Evolutionary conservation across 2,888 invertebrate genomes (phyloP).

Genomic region (Gisinianus flammeolus): DNA sequence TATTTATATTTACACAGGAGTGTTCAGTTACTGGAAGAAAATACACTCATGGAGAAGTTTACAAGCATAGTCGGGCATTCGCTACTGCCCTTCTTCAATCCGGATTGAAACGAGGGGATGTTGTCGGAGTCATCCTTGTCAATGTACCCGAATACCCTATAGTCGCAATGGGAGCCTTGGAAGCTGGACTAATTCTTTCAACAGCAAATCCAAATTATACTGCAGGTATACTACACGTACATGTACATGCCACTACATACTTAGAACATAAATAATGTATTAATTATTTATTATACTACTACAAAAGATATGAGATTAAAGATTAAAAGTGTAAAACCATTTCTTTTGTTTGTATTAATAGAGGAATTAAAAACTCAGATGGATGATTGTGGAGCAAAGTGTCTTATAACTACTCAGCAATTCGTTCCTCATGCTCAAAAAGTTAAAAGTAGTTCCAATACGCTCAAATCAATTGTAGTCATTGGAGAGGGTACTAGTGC

Average conservation of each 20-base stretch:
- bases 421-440: background rate
- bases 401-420: slow-evolving; percentile 30
- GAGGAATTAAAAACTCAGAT: slow-evolving; percentile 48
- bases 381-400: slow-evolving; percentile 42
- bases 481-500: slow-evolving; percentile 40
- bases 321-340: no score
- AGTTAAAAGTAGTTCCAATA: slow-evolving; percentile 7
- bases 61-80: slow-evolving; percentile 43
- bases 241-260: no score
- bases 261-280: no score
- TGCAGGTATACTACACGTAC: slow-evolving; percentile 12
- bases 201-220: slow-evolving; percentile 35
- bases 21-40: slow-evolving; percentile 45
- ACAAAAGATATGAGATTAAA: no score
- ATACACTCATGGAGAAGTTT: slow-evolving; percentile 45
- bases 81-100: slow-evolving; percentile 50
- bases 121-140: slow-evolving; percentile 57
- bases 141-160: slow-evolving; percentile 59
- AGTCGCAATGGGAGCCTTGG: slow-evolving; percentile 54
- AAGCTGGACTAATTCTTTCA: slow-evolving; percentile 46
- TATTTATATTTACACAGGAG: no score
- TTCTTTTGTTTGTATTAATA: slow-evolving; percentile 11
- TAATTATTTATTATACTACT: no score
- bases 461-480: slow-evolving; percentile 39
- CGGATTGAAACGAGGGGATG: slow-evolving; percentile 43